Percentiles rank a stretch among this genome's conserved stretches.
Conservation (phyloP, 2,888 invertebrate species). For the Pogonocherus hispidulus region DNA sequence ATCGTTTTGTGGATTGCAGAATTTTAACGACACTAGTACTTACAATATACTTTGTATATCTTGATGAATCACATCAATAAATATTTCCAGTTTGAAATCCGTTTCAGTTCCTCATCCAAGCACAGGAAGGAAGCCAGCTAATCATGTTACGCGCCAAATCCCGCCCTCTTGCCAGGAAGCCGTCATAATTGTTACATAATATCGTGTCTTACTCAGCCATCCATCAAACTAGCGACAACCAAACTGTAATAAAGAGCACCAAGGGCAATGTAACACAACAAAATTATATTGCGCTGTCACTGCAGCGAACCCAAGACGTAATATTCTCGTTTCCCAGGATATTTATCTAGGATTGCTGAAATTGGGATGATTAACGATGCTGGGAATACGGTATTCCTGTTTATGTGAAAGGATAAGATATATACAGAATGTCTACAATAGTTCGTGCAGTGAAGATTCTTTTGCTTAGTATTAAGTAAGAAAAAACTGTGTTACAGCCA, state of each 20-base stretch:
- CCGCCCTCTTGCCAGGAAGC: background rate
- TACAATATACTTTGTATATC: no score
- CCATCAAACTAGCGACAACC: conserved; percentile 18
- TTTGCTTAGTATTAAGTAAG: no score
- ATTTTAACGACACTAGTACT: no score
- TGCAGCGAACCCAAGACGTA: conserved; percentile 21
- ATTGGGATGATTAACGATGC: conserved; percentile 27
- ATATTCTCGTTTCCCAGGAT: conserved; percentile 24
- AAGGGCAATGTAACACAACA: conserved; percentile 19
- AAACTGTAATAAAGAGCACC: conserved; percentile 26
- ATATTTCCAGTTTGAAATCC: no score
- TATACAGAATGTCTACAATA: background rate
- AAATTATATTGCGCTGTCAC: conserved; percentile 22
- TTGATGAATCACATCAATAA: no score
- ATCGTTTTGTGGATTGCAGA: no score
- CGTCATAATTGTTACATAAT: conserved; percentile 22
- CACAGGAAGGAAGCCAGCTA: background rate
- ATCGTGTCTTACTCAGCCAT: conserved; percentile 16
- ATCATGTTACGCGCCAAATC: background rate
- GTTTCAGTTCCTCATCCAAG: background rate
- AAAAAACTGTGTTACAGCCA: no score
- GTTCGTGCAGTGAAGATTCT: no score
- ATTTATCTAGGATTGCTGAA: conserved; percentile 22
- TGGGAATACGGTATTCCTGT: background rate
- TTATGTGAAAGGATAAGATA: conserved; percentile 18